Evolutionary conservation across 2,797 vertebrate species (phyloP).

Genomic region (Hippocampus kuda): DNA sequence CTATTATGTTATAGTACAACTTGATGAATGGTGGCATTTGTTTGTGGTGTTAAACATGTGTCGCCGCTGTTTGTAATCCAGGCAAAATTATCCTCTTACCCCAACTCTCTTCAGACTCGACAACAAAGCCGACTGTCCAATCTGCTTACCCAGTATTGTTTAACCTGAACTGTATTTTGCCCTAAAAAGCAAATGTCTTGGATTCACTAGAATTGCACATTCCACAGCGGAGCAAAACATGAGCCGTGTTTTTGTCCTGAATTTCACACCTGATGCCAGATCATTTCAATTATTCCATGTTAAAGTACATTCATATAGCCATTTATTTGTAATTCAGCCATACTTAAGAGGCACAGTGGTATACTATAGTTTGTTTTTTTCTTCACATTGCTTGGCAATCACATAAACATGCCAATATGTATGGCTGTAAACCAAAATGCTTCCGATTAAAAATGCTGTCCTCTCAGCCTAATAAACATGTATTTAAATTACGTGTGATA

Average conservation of each 20-base stretch:
- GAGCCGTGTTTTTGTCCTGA: slow-evolving; percentile 15
- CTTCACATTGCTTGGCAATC: slow-evolving; percentile 17
- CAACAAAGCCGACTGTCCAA: slow-evolving; percentile 34
- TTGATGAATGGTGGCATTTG: slow-evolving; percentile 27
- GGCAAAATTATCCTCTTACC: slow-evolving; percentile 50
- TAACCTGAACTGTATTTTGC: slow-evolving; percentile 25
- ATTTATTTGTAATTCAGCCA: neutral
- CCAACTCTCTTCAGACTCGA: slow-evolving; percentile 40
- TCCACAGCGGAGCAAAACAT: slow-evolving; percentile 25
- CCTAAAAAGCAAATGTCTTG: slow-evolving; percentile 14
- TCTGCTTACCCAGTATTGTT: slow-evolving; percentile 13
- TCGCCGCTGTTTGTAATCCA: slow-evolving; percentile 43
- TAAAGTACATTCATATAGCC: slow-evolving; percentile 8
- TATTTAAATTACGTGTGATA: slow-evolving; percentile 2
- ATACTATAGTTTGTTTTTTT: neutral
- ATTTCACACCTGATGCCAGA: slow-evolving; percentile 14
- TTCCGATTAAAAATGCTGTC: slow-evolving; percentile 13
- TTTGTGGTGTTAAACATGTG: slow-evolving; percentile 34
- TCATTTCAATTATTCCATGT: slow-evolving; percentile 8
- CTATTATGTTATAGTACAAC: slow-evolving; percentile 22
- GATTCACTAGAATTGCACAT: slow-evolving; percentile 33
- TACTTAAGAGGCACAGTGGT: neutral
- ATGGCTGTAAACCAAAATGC: slow-evolving; percentile 21
- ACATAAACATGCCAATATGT: slow-evolving; percentile 8
- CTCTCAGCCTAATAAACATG: slow-evolving; percentile 39